Evolutionary conservation across 2,797 vertebrate genomes (phyloP), one percentile per base, ranked within the genome.

Genomic region (Leptatherina wallacei): DNA sequence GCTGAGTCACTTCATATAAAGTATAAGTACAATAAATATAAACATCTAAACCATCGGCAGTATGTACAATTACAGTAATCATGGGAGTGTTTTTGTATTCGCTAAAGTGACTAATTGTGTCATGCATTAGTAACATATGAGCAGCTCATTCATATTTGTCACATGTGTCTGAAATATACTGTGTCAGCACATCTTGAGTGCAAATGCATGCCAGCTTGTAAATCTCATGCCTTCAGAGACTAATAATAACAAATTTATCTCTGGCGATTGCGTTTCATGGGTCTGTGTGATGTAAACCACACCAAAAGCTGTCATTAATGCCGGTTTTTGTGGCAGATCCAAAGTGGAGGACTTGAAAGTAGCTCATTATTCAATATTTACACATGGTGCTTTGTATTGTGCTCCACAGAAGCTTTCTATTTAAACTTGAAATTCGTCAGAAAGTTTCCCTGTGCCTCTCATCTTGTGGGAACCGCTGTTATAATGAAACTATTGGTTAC

Each of bases 231-330:
- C 85, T 90, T 84, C 66, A 58, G 82, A 88, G 85, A 85, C 89
- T 91, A 91, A 91, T 90, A 92, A 89, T 87, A 90, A 92, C 88
- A 90, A 90, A 91, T 92, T 66, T 85, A 91, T 92, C 90, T 91
- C 61, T 71, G 80, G 70, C 73, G 66, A 83, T 84, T 65, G 87
- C 67, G 52, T 88, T 90, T 88, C 88, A 91, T 83, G 84, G 73
- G 52, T 63, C 76, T 63, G 73, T 91, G 78, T 88, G 92, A 92
- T 89, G 91, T 90, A 77, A 90, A 93, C 93, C 93, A 92, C 93
- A 94, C 88, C 93, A 94, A 94, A 94, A 85, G 91, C 81, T 77
- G 88, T 82, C 92, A 91, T 92, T 91, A 91, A 86, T 87, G 90
- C 62, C 38, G 27, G 8, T 75, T 88, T 73, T 65, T 71, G 40